Evolutionary conservation across 1,140 invertebrate genomes (phyloP).

Genomic region (Macrobrachium rosenbergii): DNA sequence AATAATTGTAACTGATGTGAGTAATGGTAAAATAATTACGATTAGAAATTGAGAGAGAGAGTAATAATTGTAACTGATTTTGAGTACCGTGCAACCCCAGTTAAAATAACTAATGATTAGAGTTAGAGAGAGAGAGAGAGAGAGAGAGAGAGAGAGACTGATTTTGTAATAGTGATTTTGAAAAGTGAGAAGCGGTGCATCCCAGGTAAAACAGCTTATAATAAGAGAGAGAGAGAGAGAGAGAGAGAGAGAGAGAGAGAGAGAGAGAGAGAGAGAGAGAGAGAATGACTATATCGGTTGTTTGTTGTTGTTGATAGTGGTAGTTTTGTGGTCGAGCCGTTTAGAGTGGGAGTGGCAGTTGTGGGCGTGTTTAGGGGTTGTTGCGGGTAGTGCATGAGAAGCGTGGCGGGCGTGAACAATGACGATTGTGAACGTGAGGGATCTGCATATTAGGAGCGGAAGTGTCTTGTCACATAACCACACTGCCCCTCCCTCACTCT

Average conservation of each 20-base stretch:
- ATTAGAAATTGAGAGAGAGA: too few relatives aligned
- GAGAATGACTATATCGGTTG: too few relatives aligned
- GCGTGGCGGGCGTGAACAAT: slow-evolving; percentile 11
- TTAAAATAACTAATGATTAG: too few relatives aligned
- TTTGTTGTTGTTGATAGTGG: slow-evolving; percentile 1
- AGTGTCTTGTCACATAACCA: slow-evolving; percentile 6
- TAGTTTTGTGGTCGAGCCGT: neutral
- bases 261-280: too few relatives aligned
- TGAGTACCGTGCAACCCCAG: too few relatives aligned
- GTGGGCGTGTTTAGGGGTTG: neutral
- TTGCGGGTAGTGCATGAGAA: neutral
- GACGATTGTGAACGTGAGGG: slow-evolving; percentile 8
- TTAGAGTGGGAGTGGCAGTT: neutral
- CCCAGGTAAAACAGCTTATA: neutral
- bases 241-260: neutral
- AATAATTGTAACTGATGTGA: too few relatives aligned
- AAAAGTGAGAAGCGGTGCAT: neutral
- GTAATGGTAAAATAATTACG: too few relatives aligned
- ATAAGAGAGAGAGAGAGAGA: neutral
- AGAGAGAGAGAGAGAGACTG: neutral
- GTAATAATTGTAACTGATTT: too few relatives aligned
- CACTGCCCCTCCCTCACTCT: neutral
- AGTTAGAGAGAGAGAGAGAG: too few relatives aligned
- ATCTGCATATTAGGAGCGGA: slow-evolving; percentile 23
- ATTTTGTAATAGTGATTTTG: too few relatives aligned